These are phyloP conservation scores for Coreius guichenoti DNA, from an alignment of 2,797 vertebrate genomes.

Conservation along the genomic window DNA sequence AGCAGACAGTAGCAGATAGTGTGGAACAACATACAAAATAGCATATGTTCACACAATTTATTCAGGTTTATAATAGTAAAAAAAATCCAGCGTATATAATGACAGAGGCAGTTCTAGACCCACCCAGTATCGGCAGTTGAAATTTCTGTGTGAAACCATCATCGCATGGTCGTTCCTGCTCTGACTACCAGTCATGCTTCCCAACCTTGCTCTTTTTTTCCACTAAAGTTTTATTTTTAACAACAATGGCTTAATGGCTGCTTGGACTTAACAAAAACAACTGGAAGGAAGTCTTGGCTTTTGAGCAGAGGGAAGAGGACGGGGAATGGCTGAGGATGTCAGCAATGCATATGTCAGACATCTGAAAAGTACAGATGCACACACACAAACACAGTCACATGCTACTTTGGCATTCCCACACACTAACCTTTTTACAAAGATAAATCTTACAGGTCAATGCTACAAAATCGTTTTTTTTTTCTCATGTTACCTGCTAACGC, in stretches of 20 bases:
- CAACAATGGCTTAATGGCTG: constrained; percentile 52
- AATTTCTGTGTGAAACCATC: constrained; percentile 24
- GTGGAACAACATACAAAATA: background rate
- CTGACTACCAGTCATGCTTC: constrained; percentile 32
- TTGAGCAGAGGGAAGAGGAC: constrained; percentile 21
- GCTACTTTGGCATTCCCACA: constrained; percentile 14
- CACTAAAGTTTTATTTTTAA: constrained; percentile 56
- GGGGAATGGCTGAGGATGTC: constrained; percentile 33
- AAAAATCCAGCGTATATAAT: constrained; percentile 4
- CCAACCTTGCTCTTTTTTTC: constrained; percentile 4
- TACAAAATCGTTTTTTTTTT: background rate
- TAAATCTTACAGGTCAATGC: background rate
- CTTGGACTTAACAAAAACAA: constrained; percentile 46
- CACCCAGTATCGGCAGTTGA: constrained; percentile 16
- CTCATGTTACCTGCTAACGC: background rate
- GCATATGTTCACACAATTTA: background rate
- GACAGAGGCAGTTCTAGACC: constrained; percentile 21
- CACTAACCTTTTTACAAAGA: background rate
- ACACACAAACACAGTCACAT: background rate
- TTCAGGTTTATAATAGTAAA: background rate
- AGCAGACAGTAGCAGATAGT: background rate
- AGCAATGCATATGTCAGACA: background rate
- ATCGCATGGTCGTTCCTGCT: background rate
- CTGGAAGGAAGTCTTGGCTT: constrained; percentile 60
- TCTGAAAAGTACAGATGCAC: background rate